phyloP scores from a whole-genome alignment of 2,113 vertebrate species.

The Bujurquina vittata region DNA sequence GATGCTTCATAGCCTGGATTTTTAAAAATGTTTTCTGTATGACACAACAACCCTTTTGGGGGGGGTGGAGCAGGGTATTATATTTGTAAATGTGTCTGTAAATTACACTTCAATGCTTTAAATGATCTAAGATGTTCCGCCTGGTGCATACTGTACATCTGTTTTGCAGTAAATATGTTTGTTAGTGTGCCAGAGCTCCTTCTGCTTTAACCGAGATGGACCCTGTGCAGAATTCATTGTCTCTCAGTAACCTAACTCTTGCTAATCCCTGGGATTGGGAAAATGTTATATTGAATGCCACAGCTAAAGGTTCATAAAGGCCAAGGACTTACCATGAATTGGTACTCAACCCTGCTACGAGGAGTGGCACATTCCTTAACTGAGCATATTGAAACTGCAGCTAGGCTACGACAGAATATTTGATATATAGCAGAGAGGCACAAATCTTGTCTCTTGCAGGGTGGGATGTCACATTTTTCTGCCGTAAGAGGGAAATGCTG shows the following conservation, averaged over 20 bases:
- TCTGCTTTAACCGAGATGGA: conserved; percentile 16
- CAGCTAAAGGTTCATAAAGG: conserved; percentile 28
- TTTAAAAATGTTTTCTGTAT: not conserved
- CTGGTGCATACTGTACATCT: conserved; percentile 20
- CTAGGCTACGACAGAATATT: conserved; percentile 10
- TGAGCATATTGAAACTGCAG: conserved; percentile 37
- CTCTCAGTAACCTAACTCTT: conserved; percentile 59
- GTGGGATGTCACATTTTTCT: not conserved
- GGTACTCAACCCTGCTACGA: conserved; percentile 39
- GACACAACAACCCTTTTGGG: not conserved
- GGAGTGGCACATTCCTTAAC: conserved; percentile 73
- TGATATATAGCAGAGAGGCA: conserved; percentile 15
- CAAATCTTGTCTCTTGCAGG: conserved; percentile 16
- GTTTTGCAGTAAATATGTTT: not conserved
- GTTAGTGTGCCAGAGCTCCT: conserved; percentile 13
- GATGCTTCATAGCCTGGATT: not conserved
- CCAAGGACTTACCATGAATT: conserved; percentile 18
- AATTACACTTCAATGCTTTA: conserved; percentile 6
- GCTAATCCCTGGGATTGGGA: conserved; percentile 59
- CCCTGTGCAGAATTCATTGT: conserved; percentile 42
- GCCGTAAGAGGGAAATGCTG: not conserved
- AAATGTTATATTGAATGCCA: conserved; percentile 48
- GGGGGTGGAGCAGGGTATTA: too few relatives aligned
- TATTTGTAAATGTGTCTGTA: not conserved
- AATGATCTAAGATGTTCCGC: conserved; percentile 17